phyloP scores from a whole-genome alignment of 2,888 invertebrate species.

The Agonopterix subpropinquella region DNA sequence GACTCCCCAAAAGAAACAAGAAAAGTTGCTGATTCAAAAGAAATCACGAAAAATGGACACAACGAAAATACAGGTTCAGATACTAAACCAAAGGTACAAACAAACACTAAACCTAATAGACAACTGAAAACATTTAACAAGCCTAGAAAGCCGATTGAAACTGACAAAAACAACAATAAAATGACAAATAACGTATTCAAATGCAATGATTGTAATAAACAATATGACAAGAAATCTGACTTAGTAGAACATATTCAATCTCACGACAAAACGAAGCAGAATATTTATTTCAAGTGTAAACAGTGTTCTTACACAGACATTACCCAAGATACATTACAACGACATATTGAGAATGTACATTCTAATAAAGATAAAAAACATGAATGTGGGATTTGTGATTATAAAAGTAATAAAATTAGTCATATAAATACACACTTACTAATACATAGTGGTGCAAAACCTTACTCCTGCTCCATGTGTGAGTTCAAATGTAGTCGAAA shows the following conservation, averaged over 20 bases:
- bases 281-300: not conserved
- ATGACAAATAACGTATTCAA: not conserved
- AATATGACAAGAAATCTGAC: not conserved
- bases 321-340: not conserved
- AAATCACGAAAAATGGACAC: not conserved
- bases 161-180: not conserved
- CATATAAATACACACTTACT: conserved; percentile 8
- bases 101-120: not conserved
- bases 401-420: not conserved
- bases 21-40: not conserved
- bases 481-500: not conserved
- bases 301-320: not conserved
- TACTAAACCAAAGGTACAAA: not conserved
- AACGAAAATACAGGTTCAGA: no score
- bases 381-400: not conserved
- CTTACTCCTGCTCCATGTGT: not conserved
- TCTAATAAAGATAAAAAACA: not conserved
- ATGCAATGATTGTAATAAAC: not conserved
- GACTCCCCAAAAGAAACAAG: not conserved
- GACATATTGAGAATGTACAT: not conserved
- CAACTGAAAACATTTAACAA: not conserved
- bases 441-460: conserved; percentile 4
- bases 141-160: not conserved
- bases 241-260: conserved; percentile 1
- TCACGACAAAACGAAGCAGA: not conserved